A percentile compares a stretch with the other conserved stretches of the same genome.
Conservation (phyloP, 2,113 vertebrate genomes). For the Macroglossus sobrinus region DNA sequence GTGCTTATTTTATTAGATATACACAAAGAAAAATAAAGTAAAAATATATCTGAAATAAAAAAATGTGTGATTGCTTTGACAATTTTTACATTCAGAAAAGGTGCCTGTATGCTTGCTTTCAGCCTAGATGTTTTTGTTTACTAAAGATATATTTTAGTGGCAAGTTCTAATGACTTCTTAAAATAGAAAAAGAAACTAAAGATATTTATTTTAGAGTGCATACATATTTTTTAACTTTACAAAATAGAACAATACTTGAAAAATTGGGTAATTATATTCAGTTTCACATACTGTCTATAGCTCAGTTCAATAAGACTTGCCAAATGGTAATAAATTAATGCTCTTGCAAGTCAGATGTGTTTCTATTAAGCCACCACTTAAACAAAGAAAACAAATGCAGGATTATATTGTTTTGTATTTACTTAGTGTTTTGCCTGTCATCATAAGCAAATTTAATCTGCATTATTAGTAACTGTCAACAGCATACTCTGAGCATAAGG, state of each 20-base stretch:
- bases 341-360: constrained; percentile 31
- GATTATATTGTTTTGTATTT: constrained; percentile 75
- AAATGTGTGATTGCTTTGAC: neutral
- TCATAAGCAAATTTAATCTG: constrained; percentile 81
- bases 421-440: constrained; percentile 78
- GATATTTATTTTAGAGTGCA: neutral
- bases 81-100: neutral
- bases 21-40: neutral
- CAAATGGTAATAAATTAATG: constrained; percentile 56
- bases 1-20: neutral
- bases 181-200: neutral
- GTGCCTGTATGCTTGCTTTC: neutral
- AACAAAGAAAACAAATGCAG: constrained; percentile 39
- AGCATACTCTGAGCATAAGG: constrained; percentile 80
- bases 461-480: constrained; percentile 85
- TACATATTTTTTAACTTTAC: neutral
- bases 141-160: neutral
- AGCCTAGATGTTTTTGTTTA: constrained; percentile 1
- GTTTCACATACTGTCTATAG: neutral
- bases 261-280: neutral
- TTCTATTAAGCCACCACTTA: constrained; percentile 48
- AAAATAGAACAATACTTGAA: neutral
- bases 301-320: neutral
- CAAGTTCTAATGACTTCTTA: neutral
- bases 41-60: neutral